Evolutionary conservation across 2,888 invertebrate genomes (phyloP), one percentile per base, ranked within the genome.

Genomic region (Xanthorhoe designata): DNA sequence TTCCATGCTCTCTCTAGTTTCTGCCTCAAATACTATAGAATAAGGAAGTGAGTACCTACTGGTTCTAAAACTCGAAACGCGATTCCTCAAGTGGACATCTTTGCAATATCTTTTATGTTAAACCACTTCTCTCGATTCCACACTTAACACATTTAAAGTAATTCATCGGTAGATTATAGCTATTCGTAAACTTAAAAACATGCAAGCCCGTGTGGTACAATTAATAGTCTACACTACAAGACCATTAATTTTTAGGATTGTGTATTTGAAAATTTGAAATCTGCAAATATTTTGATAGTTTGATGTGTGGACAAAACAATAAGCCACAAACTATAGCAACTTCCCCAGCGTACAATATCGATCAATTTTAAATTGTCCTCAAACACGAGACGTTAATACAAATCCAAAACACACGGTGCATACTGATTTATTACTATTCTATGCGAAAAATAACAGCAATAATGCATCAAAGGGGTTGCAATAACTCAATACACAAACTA

Each of bases 401-500:
- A 63, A 68, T 64, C 61, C 49, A 50, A 64, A 64, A 17, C 68
- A 68, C 63, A 57, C 53, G 64, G 42, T 50, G 51, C 61, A 49
- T 24, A 15, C 45, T 64, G 68, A 68, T 68, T 68, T 68, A 68
- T 54, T 50, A 47, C 63, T 51, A 61, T 64, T 56, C 63, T 67
- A 55, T 64, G 56, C 42, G 51, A 64, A 50, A 67, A 67, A 66
- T 51, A 61, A 58, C 57, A 58, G 49, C 56, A 58, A 61, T 67
- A 67, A 64, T 64, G 68, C 68, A 68, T 58, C 64, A 29, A 68
- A 53, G 42, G 68, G 64, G 60, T 64, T 61, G 68, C 64, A 64
- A 61, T 68, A 68, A 68, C 64, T 68, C 68, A 64, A 64, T 68
- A 55, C 35, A 19, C 56, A 57, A 68, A 72, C 75, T 85, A 88